Base-by-base conservation (phyloP, 2,888 invertebrate species). In the Tillus elongatus region DNA sequence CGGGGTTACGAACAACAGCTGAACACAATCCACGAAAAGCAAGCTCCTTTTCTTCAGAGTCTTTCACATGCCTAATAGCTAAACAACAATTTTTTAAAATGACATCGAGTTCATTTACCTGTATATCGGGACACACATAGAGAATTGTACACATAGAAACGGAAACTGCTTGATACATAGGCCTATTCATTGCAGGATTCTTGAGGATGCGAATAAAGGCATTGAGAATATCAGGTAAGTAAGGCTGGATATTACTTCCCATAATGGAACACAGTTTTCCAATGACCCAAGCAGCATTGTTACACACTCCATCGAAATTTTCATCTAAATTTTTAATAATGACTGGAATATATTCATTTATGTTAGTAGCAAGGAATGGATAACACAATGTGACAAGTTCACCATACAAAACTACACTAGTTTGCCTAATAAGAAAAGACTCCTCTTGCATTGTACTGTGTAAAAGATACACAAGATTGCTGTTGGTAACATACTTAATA, bases 81-180 rank as follows among this genome's bases (percentile, higher is more conserved):
- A 85, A 82, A 62, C 96, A 96, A 90, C 97, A 97, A 77, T 93
- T 92, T 74, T 93, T 86, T 72, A 98, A 88, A 82, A 98, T 93
- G 74, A 90, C 88, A 74, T 89, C 88, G 77, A 98, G 85, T 75
- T 83, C 84, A 71, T 28, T 41, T 13, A 56, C 33, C 6, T 45
- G 42, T 12, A 95, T 92, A 75, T 91, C 88, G 66, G 97, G 93
- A 79, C 96, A 97, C 73, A 95, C 92, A 78, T 86, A 90, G 78
- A 97, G 97, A 75, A 98, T 86, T 72, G 96, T 92, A 79, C 98
- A 97, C 76, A 98, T 90, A 73, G 97, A 95, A 73, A 98, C 95
- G 73, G 97, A 96, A 66, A 97, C 97, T 63, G 98, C 98, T 74
- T 98, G 97, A 57, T 97, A 77, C 52, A 99, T 76, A 3, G 97